Conservation (phyloP, 1,140 invertebrate genomes). For the Apolygus lucorum region DNA sequence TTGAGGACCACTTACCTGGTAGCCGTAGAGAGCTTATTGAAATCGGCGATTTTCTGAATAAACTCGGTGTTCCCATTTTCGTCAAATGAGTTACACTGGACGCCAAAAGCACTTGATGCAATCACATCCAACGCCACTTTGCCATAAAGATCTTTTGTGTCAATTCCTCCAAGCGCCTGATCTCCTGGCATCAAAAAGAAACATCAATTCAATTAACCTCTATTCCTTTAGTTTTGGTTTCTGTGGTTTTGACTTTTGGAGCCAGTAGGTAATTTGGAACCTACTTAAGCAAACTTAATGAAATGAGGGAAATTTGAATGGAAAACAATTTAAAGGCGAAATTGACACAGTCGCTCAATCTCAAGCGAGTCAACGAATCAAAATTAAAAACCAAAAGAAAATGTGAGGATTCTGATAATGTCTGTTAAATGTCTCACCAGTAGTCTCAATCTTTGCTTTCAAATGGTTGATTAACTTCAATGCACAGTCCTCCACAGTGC, state of each 20-base stretch:
- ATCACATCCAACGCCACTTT: constrained; percentile 43
- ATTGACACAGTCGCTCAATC: not conserved
- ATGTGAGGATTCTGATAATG: not conserved
- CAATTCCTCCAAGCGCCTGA: constrained; percentile 30
- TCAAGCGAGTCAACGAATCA: not conserved
- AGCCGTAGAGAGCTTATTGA: constrained; percentile 26
- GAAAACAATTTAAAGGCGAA: not conserved
- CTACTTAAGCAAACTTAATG: not conserved
- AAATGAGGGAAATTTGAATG: constrained; percentile 1
- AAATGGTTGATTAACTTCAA: constrained; percentile 34
- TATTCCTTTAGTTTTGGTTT: no score
- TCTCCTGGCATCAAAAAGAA: not conserved
- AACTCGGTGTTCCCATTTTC: constrained; percentile 37
- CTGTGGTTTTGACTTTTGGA: no score
- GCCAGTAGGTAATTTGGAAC: no score
- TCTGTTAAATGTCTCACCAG: constrained; percentile 17
- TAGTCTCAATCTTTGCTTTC: constrained; percentile 23
- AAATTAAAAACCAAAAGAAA: not conserved
- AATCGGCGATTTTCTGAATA: constrained; percentile 28
- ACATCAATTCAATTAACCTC: not conserved
- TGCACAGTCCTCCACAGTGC: constrained; percentile 40
- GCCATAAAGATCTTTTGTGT: constrained; percentile 40
- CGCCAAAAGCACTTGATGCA: constrained; percentile 40
- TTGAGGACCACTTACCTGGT: no score
- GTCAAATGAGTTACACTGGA: constrained; percentile 37